phyloP scores from a whole-genome alignment of 2,797 vertebrate genomes.

The Enteromius trimaculatus region DNA sequence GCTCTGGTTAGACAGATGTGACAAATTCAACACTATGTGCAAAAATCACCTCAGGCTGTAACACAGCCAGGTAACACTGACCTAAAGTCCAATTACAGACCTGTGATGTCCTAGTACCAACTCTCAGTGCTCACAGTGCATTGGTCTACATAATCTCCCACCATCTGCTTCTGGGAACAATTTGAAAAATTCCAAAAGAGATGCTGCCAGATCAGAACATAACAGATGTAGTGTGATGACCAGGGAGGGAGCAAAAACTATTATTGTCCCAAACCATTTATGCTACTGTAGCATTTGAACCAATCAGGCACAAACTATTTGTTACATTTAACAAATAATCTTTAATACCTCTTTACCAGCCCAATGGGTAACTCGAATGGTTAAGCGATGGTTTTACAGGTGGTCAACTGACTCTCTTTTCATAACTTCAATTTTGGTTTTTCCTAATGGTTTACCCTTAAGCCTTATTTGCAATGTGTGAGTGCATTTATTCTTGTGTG shows the following conservation, averaged over 20 bases:
- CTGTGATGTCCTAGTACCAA: constrained; percentile 17
- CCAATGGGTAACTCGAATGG: too few species aligned
- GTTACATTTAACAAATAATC: too few species aligned
- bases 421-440: too few species aligned
- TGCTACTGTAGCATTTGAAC: not conserved
- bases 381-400: too few species aligned
- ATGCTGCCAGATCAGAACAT: constrained; percentile 59
- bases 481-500: too few species aligned
- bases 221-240: constrained; percentile 52
- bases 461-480: too few species aligned
- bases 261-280: not conserved
- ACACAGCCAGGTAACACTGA: constrained; percentile 37
- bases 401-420: too few species aligned
- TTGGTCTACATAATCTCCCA: constrained; percentile 73
- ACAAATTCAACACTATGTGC: constrained; percentile 43
- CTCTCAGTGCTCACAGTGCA: constrained; percentile 15
- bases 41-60: constrained; percentile 50
- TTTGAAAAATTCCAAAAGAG: constrained; percentile 52
- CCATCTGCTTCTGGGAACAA: constrained; percentile 75
- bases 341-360: too few species aligned
- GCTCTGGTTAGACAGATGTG: constrained; percentile 53
- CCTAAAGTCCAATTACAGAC: constrained; percentile 47
- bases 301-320: too few species aligned
- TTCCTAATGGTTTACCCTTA: too few species aligned
- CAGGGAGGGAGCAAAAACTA: constrained; percentile 5